These are phyloP conservation scores for Branchinecta sandiegonensis DNA, from an alignment of 2,888 invertebrate species.

Conservation along the genomic window DNA sequence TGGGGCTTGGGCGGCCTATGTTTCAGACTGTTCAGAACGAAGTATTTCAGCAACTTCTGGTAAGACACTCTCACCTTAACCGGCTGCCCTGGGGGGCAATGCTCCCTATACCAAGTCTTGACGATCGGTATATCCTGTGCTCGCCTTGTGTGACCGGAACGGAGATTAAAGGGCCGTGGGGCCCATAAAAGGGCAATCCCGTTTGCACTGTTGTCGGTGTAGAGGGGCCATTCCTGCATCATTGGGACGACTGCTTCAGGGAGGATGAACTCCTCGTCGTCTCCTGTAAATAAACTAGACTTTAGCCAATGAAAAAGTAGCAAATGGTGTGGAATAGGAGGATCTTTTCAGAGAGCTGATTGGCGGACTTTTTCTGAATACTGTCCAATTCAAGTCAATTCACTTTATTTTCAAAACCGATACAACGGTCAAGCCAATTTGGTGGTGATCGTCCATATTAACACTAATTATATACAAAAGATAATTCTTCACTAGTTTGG, in stretches of 20 bases:
- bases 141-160: constrained; percentile 81
- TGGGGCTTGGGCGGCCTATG: constrained; percentile 96
- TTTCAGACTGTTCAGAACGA: constrained; percentile 91
- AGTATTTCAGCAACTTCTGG: constrained; percentile 95
- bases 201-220: constrained; percentile 97
- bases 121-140: constrained; percentile 95
- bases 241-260: constrained; percentile 83
- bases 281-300: constrained; percentile 42
- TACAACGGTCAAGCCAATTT: no score
- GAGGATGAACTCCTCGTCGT: constrained; percentile 83
- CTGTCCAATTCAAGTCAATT: no score
- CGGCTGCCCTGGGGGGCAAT: constrained; percentile 87
- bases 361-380: no score
- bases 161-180: constrained; percentile 89
- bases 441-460: no score
- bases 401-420: no score
- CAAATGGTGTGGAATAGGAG: no score
- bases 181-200: constrained; percentile 95
- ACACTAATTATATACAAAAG: no score
- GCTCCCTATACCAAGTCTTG: constrained; percentile 92
- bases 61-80: constrained; percentile 99
- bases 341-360: no score
- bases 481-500: no score
- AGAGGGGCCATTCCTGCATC: constrained; percentile 83
- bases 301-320: no score